Conservation (phyloP, 2,113 vertebrate genomes). For the Poeciliopsis retropinna region DNA sequence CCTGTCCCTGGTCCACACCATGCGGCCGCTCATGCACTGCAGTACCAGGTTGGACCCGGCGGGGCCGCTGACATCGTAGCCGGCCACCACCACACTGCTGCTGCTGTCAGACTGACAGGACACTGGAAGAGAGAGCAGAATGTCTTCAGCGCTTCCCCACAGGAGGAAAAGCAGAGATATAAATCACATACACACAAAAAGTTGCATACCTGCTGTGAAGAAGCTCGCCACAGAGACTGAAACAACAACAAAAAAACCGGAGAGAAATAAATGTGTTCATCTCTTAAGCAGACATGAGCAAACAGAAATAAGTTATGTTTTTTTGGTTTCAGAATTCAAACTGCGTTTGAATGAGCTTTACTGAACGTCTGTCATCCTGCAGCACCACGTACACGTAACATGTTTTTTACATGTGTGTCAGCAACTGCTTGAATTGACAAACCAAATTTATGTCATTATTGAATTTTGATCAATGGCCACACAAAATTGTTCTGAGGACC, state of each 20-base stretch:
- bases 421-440: too few species aligned
- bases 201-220: conserved; percentile 60
- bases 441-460: too few species aligned
- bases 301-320: neutral
- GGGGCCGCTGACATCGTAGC: conserved; percentile 81
- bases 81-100: conserved; percentile 84
- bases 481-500: too few species aligned
- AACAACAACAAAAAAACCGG: conserved; percentile 32
- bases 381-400: too few species aligned
- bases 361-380: neutral
- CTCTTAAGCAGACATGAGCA: conserved; percentile 16
- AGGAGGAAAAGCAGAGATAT: neutral
- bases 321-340: neutral
- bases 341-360: neutral
- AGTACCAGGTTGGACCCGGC: conserved; percentile 82
- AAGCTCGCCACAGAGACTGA: conserved; percentile 60
- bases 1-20: conserved; percentile 94
- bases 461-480: too few species aligned
- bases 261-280: conserved; percentile 11
- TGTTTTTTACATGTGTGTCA: neutral
- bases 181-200: conserved; percentile 9
- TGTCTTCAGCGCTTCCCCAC: neutral
- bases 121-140: conserved; percentile 43
- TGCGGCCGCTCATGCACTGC: conserved; percentile 90
- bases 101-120: conserved; percentile 77